Conservation (phyloP, 2,113 vertebrate genomes). For the Fregetta grallaria region DNA sequence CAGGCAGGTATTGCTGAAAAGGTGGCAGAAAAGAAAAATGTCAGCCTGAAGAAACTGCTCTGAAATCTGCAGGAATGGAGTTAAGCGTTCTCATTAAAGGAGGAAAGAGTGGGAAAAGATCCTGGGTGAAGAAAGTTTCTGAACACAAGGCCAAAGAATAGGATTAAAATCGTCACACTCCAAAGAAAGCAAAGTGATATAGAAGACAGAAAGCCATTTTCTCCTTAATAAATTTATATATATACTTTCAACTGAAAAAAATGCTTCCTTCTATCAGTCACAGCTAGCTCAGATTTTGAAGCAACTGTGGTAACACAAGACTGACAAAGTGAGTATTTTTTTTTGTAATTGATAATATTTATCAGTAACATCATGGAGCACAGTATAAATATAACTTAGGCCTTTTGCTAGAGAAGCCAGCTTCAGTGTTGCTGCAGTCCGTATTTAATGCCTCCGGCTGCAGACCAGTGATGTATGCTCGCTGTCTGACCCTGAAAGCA, state of each 20-base stretch:
- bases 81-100: not conserved
- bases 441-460: not conserved
- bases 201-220: not conserved
- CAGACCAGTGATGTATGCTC: not conserved
- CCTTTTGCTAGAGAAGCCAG: not conserved
- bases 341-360: not conserved
- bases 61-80: not conserved
- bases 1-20: not conserved
- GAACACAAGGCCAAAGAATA: not conserved
- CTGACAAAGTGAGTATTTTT: accelerated
- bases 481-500: not conserved
- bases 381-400: not conserved
- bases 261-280: not conserved
- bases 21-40: not conserved
- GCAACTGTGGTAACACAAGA: not conserved
- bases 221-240: not conserved
- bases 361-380: not conserved
- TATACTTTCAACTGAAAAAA: not conserved
- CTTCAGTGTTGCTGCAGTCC: not conserved
- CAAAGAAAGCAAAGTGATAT: not conserved
- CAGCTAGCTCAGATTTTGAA: not conserved
- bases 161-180: not conserved
- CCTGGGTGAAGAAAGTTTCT: not conserved
- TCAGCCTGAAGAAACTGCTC: not conserved
- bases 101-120: not conserved